Base-by-base conservation (phyloP, 1,140 invertebrate species). In the Ephestia elutella region DNA sequence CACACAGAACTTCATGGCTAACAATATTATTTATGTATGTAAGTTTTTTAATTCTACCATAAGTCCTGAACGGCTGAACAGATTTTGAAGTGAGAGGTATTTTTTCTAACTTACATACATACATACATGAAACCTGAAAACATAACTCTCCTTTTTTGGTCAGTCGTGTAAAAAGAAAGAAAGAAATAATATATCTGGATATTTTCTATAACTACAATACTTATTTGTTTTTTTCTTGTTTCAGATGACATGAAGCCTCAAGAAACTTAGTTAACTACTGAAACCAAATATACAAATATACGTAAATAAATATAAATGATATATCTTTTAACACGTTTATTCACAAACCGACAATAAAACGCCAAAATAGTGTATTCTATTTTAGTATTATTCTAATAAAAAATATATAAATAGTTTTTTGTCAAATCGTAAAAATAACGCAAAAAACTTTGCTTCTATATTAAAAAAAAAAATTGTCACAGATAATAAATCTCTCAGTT, bases 291-390 rank as follows among this genome's bases (percentile, higher is more conserved):
- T 59, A 30, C 35, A 60, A 51, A 51, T 56, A 48, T 60, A 19
- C 49, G 49, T 54, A 60, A 59, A 54, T 70, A 51, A 54, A 60
- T 56, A 57, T 25, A 59, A 63, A 55, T 59, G 59, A 62, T 58
- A 50, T 65, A 64, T 17, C 21, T 56, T 54, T 11, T 25, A 38
- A 51, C 10, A 28, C 49, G 44, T 49, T 57, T 18, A 15, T 50
- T 65, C 48, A 65, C 30, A 54, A 57, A 75, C 63, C 7, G 77
- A 82, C 77, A 81, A 85, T 82, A 85, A 78, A 55, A 50, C 54
- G 75, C 75, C 77, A 82, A 85, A 78, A 62, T 68, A 66, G 32
- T 63, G 17, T 54, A 59, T 54, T 48, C 30, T 44, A 25, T 30
- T 54, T 30, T 54, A n/a, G 10, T 53, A 53, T 25, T 53, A 35